Conservation (phyloP, 2,797 vertebrate species). For the Hirundo rustica region DNA sequence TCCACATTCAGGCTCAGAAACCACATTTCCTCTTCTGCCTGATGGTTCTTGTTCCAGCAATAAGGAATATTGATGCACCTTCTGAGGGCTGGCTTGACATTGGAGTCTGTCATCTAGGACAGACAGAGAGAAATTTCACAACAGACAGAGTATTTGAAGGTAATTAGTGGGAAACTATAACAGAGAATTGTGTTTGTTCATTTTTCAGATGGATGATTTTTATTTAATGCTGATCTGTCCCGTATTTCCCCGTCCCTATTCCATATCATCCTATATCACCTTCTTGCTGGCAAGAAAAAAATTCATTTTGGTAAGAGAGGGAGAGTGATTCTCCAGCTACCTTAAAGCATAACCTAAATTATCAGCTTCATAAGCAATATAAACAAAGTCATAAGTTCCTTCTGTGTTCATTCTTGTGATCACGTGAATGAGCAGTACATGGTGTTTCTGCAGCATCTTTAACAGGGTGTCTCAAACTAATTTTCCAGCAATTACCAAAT, state of each 20-base stretch:
- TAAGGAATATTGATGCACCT: neutral
- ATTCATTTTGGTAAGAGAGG: neutral
- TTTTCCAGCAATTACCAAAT: neutral
- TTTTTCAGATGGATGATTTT: neutral
- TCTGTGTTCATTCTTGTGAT: neutral
- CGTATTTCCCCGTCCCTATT: neutral
- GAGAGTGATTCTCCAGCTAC: neutral
- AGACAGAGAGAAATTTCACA: constrained; percentile 43
- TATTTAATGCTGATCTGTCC: neutral
- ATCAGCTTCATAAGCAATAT: neutral
- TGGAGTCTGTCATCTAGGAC: neutral
- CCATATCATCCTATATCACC: neutral
- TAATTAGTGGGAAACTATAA: neutral
- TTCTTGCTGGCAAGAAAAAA: neutral
- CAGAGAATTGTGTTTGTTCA: neutral
- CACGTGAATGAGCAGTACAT: neutral
- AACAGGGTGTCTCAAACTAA: neutral
- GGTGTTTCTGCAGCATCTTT: neutral
- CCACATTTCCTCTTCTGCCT: neutral
- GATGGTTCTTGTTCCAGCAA: neutral
- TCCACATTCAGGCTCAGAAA: neutral
- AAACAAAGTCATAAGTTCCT: neutral
- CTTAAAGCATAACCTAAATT: neutral
- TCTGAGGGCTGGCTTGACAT: neutral
- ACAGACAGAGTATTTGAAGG: neutral